These are phyloP conservation scores for Motacilla alba DNA, from an alignment of 2,113 vertebrate genomes.

Conservation along the genomic window DNA sequence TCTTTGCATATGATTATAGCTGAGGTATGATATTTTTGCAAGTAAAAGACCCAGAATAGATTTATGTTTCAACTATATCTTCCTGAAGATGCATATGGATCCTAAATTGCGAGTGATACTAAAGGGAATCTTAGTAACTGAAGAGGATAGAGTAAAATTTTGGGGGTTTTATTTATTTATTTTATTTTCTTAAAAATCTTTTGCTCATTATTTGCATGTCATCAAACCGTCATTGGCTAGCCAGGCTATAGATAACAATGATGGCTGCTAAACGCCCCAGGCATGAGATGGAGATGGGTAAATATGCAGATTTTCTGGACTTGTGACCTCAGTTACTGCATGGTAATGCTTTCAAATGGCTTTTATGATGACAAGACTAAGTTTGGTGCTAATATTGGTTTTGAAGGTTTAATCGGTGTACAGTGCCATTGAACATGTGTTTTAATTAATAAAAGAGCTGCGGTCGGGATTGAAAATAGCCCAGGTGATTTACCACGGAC, in stretches of 20 bases:
- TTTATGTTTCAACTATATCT: conserved; percentile 63
- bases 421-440: conserved; percentile 4
- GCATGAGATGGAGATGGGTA: conserved; percentile 53
- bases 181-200: neutral
- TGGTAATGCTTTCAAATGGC: conserved; percentile 50
- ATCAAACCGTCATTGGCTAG: conserved; percentile 1
- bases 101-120: conserved; percentile 53
- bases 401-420: conserved; percentile 24
- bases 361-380: conserved; percentile 62
- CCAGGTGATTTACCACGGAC: conserved; percentile 3
- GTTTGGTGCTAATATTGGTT: conserved; percentile 45
- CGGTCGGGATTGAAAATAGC: neutral
- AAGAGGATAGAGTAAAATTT: neutral
- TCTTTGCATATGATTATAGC: conserved; percentile 67
- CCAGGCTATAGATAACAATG: neutral
- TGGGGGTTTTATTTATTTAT: neutral
- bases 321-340: conserved; percentile 57
- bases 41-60: conserved; percentile 64
- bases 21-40: conserved; percentile 67
- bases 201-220: conserved; percentile 11
- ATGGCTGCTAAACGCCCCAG: neutral
- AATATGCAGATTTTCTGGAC: conserved; percentile 50
- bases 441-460: conserved; percentile 47
- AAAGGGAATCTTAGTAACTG: conserved; percentile 45
- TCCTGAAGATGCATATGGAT: conserved; percentile 63